Evolutionary conservation across 1,140 invertebrate species (phyloP).

Genomic region (Sinella curviseta): DNA sequence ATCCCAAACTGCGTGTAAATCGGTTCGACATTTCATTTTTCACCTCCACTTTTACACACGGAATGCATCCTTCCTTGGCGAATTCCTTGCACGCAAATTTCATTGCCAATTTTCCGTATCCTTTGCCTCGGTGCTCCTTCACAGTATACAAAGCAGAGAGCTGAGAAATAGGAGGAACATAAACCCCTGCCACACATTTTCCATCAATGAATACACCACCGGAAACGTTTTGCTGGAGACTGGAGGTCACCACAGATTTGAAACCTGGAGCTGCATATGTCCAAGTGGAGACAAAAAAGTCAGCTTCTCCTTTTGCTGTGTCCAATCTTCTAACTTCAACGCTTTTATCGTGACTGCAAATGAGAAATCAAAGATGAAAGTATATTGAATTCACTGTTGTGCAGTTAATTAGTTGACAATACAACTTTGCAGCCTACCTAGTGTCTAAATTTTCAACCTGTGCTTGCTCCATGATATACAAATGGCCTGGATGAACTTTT

Average conservation of each 20-base stretch:
- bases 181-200: neutral
- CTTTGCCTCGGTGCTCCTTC: neutral
- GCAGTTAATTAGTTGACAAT: neutral
- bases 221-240: neutral
- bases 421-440: neutral
- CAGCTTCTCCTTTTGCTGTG: neutral
- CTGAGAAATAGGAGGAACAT: neutral
- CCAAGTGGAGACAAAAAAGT: neutral
- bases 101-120: no score
- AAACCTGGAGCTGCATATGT: neutral
- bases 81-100: no score
- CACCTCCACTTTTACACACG: no score
- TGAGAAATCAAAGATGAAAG: neutral
- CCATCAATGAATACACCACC: neutral
- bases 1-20: no score
- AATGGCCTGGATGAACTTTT: no score
- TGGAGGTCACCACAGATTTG: neutral
- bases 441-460: no score
- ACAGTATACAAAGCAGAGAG: neutral
- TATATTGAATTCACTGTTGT: neutral
- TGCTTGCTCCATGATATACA: no score
- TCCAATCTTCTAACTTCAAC: neutral
- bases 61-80: no score
- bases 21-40: no score
- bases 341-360: neutral